Evolutionary conservation across 1,140 invertebrate genomes (phyloP).

Genomic region (Danaus plexippus): DNA sequence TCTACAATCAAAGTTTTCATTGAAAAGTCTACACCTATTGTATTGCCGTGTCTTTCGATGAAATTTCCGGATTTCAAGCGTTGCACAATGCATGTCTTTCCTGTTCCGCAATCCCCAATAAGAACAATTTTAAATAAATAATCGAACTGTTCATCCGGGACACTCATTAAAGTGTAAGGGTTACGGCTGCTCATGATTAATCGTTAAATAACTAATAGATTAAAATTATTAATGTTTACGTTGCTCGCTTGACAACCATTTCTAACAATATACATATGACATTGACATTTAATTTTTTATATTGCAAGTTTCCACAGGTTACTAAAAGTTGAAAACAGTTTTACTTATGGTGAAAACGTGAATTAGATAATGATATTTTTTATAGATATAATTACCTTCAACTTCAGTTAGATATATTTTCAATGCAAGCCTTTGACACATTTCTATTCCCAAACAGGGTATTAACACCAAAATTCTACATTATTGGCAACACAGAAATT

Average conservation of each 20-base stretch:
- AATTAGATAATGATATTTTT: too few relatives aligned
- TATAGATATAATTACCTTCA: too few relatives aligned
- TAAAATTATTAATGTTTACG: slow-evolving; percentile 45
- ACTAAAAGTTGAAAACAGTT: too few relatives aligned
- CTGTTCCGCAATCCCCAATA: slow-evolving; percentile 87
- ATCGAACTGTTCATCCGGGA: slow-evolving; percentile 81
- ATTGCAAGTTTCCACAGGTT: too few relatives aligned
- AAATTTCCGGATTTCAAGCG: slow-evolving; percentile 94
- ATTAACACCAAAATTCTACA: too few relatives aligned
- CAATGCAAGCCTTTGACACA: too few relatives aligned
- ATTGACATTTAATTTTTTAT: too few relatives aligned
- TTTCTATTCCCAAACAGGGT: too few relatives aligned
- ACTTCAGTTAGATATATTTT: too few relatives aligned
- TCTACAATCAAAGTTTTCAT: slow-evolving; percentile 96
- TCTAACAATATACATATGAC: slow-evolving; percentile 3
- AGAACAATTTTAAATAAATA: slow-evolving; percentile 89
- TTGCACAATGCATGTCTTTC: slow-evolving; percentile 91
- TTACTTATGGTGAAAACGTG: too few relatives aligned
- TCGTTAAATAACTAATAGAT: slow-evolving; percentile 28
- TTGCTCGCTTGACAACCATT: slow-evolving; percentile 42
- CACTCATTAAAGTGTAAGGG: slow-evolving; percentile 73
- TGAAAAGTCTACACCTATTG: slow-evolving; percentile 96
- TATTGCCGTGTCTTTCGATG: slow-evolving; percentile 93
- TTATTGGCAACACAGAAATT: too few relatives aligned
- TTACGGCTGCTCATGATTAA: slow-evolving; percentile 66